Base-by-base conservation (phyloP, 2,888 invertebrate species). In the Brachynemurus nebulosus region DNA sequence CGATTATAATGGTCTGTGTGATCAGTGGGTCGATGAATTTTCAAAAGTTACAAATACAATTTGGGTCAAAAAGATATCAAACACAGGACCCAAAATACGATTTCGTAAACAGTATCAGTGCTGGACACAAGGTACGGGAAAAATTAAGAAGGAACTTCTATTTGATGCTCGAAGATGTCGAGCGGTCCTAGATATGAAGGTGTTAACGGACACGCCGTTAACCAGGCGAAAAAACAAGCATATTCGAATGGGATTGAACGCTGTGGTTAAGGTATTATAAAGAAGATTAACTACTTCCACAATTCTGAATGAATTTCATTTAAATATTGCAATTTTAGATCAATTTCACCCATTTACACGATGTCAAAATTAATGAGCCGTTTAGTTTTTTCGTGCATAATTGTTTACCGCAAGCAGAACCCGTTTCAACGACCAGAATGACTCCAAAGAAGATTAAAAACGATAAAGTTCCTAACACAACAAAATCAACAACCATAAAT, bases 61-160 rank as follows among this genome's bases (percentile, higher is more conserved):
- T 49, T 65, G 65, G 65, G 64, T 60, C 27, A 63, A 64, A 52
- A 65, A 63, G 53, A 61, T 62, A 49, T 64, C 64, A 38, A 65
- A 65, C 51, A 64, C 64, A 4, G 65, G 65, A 4, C 64, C 64
- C 21, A 63, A 64, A 57, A 62, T 65, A 47, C 55, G 59, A 46
- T 65, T 64, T 53, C 51, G 65, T 45, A 65, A 65, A 52, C 63
- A 63, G 49, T 65, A 65, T 49, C 64, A 65, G 47, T 65, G 65
- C 48, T 65, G 65, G 65, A 62, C 64, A 1, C 59, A 61, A 25
- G 56, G 55, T 25, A 59, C 60, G 38, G 61, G 60, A 49, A 50
- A 56, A 16, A 57, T 65, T 21, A 58, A 60, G 48, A 64, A 63
- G 47, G 63, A 64, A 48, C 51, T 63, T 6, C 49, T 65, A 19